Base-by-base conservation (phyloP, 1,140 invertebrate species). In the Hermatobates lingyangjiaoensis region DNA sequence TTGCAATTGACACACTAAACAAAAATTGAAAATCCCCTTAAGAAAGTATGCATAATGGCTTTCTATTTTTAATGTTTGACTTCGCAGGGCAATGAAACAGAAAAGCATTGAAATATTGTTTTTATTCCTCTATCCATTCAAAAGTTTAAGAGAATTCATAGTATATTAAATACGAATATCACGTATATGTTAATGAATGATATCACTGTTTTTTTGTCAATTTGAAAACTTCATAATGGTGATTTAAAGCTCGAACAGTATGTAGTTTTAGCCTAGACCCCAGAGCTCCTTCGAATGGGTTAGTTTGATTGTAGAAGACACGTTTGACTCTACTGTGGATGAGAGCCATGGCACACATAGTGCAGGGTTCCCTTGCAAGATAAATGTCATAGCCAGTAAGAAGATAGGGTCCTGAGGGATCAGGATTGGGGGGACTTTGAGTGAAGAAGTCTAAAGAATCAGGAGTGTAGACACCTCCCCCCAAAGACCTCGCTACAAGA, bases 311-410 rank as follows among this genome's bases (percentile, higher is more conserved):
- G 62, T 86, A 95, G 64, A 95, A 95, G 0, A 95, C 76, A 56
- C 83, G 71, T 26, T 75, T 75, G 0, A 79, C 77, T 57, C 93
- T 69, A 25, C 87, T 87, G 67, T 96, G 93, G 1, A 95, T 73
- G 44, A 96, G 65, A 1, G 84, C 91, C 92, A 96, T 96, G 0
- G 87, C 73, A 69, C 93, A 95, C 77, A 96, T 88, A 1, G 86
- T 62, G 67, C 93, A 97, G 0, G 92, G 92, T 63, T 96, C 92
- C 51, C 71, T 71, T 1, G 80, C 75, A 14, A 88, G 61, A 63
- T 91, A 95, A 1, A 86, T 63, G 69, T 90, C 83, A 67, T 87
- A 92, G 10, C 82, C 81, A 0, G 89, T 94, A 66, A 89, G 93
- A 4, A 95, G 67, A 65, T 95, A 96, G 0, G 81, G 77, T 1